Percentiles rank a stretch among this genome's conserved stretches.
Evolutionary conservation across 2,113 vertebrate species (phyloP).

Genomic region (Lota lota): DNA sequence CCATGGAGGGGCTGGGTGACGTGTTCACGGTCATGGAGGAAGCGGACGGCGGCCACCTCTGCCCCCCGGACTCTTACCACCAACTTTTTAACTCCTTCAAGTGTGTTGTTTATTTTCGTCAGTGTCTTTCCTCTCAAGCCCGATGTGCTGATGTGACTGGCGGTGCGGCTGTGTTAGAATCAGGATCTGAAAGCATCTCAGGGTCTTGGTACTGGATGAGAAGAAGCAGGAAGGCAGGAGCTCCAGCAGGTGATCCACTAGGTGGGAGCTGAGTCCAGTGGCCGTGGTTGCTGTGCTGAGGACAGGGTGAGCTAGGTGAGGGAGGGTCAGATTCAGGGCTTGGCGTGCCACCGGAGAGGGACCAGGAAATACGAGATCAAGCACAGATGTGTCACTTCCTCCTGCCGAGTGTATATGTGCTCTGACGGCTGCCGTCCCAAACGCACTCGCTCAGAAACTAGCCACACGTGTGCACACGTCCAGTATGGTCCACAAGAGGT

Average conservation of each 20-base stretch:
- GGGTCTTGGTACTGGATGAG: too few species aligned
- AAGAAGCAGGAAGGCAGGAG: too few species aligned
- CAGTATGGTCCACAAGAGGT: too few species aligned
- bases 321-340: slow-evolving; percentile 41
- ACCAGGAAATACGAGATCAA: slow-evolving; percentile 61
- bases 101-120: too few species aligned
- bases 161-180: too few species aligned
- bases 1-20: slow-evolving; percentile 67
- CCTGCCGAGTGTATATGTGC: slow-evolving; percentile 32
- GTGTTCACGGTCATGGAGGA: slow-evolving; percentile 66
- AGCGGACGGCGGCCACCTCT: not conserved
- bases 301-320: slow-evolving; percentile 43
- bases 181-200: too few species aligned
- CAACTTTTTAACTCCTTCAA: too few species aligned
- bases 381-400: slow-evolving; percentile 62
- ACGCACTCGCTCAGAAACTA: not conserved
- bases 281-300: not conserved
- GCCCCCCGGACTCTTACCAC: not conserved
- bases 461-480: not conserved
- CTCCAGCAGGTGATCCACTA: too few species aligned
- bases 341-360: slow-evolving; percentile 39
- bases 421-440: not conserved
- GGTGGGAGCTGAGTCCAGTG: too few species aligned
- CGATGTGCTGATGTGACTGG: too few species aligned
- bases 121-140: too few species aligned